Evolutionary conservation across 2,113 vertebrate species (phyloP).

Genomic region (Pavo muticus): DNA sequence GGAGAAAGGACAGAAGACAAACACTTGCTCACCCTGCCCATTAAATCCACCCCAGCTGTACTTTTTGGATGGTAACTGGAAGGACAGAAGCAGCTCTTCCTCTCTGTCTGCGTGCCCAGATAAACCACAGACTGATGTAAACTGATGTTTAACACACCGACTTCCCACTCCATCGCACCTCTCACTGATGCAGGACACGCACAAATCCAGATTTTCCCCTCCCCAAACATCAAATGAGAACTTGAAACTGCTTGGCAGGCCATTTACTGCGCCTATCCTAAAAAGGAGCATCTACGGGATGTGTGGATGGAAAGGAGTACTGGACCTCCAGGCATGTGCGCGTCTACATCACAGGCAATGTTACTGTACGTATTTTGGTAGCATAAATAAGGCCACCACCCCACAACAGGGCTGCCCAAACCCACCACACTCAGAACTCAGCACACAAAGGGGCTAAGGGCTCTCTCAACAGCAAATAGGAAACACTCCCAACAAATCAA

Average conservation of each 20-base stretch:
- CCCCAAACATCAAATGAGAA: not conserved
- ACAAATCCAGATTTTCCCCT: not conserved
- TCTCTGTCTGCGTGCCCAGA: not conserved
- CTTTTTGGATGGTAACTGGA: not conserved
- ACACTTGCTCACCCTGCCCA: not conserved
- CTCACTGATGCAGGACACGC: not conserved
- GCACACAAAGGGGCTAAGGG: rapidly evolving
- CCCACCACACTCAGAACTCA: not conserved
- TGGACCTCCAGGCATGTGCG: rapidly evolving
- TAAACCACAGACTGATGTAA: not conserved
- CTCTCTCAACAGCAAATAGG: not conserved
- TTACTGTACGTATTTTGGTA: not conserved
- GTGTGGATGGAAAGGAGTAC: not conserved
- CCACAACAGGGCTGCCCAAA: not conserved
- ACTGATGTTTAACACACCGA: too few relatives aligned
- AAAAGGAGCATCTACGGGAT: not conserved
- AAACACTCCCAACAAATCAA: not conserved
- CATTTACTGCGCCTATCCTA: not conserved
- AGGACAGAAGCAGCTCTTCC: not conserved
- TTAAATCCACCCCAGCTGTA: not conserved
- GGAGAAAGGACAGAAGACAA: not conserved
- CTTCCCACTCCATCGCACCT: not conserved
- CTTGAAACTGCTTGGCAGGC: not conserved
- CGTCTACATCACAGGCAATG: not conserved
- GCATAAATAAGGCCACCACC: not conserved